phyloP scores from a whole-genome alignment of 2,113 vertebrate species.

The Jacana jacana region DNA sequence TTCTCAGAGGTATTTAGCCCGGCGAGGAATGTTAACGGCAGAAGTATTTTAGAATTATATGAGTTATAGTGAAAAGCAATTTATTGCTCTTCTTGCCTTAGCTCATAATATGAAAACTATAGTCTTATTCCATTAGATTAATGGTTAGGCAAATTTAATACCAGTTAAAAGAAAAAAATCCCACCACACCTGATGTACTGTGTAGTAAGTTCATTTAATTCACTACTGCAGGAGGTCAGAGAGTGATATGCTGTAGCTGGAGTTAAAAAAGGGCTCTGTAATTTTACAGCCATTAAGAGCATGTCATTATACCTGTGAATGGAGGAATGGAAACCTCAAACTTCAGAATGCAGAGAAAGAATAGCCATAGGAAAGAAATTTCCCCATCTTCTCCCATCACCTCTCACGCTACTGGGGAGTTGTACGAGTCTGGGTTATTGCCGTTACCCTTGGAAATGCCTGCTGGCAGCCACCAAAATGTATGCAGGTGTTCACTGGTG shows the following conservation, averaged over 20 bases:
- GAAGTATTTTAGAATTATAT: background rate
- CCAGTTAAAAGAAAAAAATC: background rate
- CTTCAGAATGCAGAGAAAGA: conserved; percentile 7
- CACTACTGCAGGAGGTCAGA: conserved; percentile 52
- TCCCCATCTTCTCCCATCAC: conserved; percentile 31
- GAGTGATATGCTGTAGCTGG: conserved; percentile 30
- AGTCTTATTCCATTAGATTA: conserved; percentile 57
- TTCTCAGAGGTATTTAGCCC: background rate
- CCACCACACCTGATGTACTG: conserved; percentile 7
- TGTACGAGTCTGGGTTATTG: background rate
- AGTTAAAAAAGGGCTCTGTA: conserved; percentile 62
- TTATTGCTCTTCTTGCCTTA: conserved; percentile 13
- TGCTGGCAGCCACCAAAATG: background rate
- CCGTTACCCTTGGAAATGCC: conserved; percentile 2
- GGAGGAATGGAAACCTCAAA: conserved; percentile 27
- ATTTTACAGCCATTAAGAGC: conserved; percentile 67
- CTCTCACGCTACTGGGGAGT: background rate
- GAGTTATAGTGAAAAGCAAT: conserved; percentile 3
- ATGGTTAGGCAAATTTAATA: conserved; percentile 55
- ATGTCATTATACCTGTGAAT: conserved; percentile 53
- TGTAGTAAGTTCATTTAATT: conserved; percentile 56
- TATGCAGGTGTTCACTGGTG: background rate
- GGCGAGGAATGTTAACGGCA: background rate
- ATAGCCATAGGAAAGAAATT: conserved; percentile 38
- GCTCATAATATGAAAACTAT: conserved; percentile 13